Evolutionary conservation across 2,888 invertebrate genomes (phyloP), one percentile per base, ranked within the genome.

Genomic region (Anaspis maculata): DNA sequence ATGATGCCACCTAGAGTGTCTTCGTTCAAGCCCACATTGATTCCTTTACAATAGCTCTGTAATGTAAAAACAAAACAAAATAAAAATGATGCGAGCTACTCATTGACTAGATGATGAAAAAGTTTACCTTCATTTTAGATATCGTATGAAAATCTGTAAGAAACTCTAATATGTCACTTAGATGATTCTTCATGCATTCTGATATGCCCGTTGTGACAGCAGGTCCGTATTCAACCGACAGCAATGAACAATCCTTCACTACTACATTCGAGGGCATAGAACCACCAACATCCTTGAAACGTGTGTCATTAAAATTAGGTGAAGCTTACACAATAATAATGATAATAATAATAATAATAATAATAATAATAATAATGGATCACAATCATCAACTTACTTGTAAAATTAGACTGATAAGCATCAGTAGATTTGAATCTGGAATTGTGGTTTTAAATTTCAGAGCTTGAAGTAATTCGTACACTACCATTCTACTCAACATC

Each of bases 101-200:
- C 21, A 12, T 19, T 27, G 5, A 6, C 21, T 42, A 45, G 62
- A 91, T 92, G 81, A n/a, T n/a, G n/a, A n/a, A n/a, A n/a, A n/a
- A n/a, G n/a, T n/a, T n/a, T n/a, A n/a, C n/a, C n/a, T 96, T 97
- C 45, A 98, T 83, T 74, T 95, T 96, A 51, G 88, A 89, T 33
- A 98, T 74, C 1, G 96, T 89, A 59, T 98, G 94, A 44, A 96
- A 88, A 66, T 98, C 98, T 6, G 90, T 84, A 42, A 99, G 73
- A 62, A 98, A 89, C 44, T 97, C 97, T 24, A 97, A 72, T 46
- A 92, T 84, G 64, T 99, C 98, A 13, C 80, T 79, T 33, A 97
- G 74, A 62, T 95, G 89, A 36, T 87, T 84, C 14, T 89, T 74
- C 79, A 97, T 83, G 56, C 94, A 92, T 66, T 99, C 98, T 2